Evolutionary conservation across 2,113 vertebrate genomes (phyloP).

Genomic region (Actenoides lindsayi): DNA sequence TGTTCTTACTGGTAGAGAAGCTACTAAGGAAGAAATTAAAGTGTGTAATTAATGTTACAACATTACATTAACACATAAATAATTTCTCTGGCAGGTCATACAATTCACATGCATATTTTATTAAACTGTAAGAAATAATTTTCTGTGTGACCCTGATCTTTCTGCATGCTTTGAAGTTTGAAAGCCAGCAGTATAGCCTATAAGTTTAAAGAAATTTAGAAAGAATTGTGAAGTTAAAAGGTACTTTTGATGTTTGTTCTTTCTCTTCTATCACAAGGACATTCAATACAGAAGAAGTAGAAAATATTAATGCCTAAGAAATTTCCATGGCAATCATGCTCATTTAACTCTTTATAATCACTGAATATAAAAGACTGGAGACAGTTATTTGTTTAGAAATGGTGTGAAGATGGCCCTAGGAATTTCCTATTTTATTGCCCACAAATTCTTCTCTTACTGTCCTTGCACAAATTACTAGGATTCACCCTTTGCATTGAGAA

Average conservation of each 20-base stretch:
- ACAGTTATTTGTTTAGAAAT: neutral
- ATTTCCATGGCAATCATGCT: conserved; percentile 71
- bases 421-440: neutral
- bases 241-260: conserved; percentile 85
- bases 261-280: conserved; percentile 80
- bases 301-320: conserved; percentile 74
- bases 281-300: conserved; percentile 68
- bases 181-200: conserved; percentile 81
- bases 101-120: conserved; percentile 83
- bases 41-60: conserved; percentile 76
- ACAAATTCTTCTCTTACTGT: neutral
- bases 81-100: conserved; percentile 77
- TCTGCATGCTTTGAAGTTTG: conserved; percentile 80
- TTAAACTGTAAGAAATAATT: conserved; percentile 79
- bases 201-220: conserved; percentile 85
- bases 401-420: neutral
- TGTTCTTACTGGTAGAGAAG: conserved; percentile 19
- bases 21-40: conserved; percentile 42
- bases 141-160: conserved; percentile 79
- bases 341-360: conserved; percentile 77
- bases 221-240: conserved; percentile 85
- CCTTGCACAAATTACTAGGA: neutral
- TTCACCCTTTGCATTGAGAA: neutral
- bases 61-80: conserved; percentile 79
- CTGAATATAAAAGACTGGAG: conserved; percentile 2